phyloP scores from a whole-genome alignment of 92 coral and sea anemone genomes.

The Ricordea florida region DNA sequence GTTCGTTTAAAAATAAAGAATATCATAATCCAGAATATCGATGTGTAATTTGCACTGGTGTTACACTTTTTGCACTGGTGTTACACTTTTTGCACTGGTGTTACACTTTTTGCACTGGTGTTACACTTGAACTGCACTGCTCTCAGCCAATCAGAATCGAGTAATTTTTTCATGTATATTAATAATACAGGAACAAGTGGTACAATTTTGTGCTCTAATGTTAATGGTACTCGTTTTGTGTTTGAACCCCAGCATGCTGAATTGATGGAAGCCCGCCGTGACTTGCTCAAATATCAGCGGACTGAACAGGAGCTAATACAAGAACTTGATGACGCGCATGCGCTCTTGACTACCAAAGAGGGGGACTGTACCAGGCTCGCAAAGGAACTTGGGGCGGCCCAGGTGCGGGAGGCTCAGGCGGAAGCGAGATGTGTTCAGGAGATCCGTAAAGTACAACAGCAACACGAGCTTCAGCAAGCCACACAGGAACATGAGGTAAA shows the following conservation, averaged over 20 bases:
- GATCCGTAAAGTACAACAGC: conserved; percentile 80
- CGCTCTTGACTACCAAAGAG: conserved; percentile 82
- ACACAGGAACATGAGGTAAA: conserved; percentile 89
- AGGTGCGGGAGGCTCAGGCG: conserved; percentile 98
- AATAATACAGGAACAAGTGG: no score
- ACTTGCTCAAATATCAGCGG: conserved; percentile 80
- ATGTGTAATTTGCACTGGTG: no score
- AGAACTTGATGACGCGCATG: conserved; percentile 97
- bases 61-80: no score
- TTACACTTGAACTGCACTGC: no score
- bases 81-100: no score
- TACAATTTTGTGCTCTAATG: no score
- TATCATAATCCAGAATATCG: no score
- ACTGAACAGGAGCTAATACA: conserved; percentile 91
- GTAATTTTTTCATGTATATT: no score
- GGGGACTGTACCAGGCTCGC: conserved; percentile 97
- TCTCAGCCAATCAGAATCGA: no score
- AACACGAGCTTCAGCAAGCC: conserved; percentile 76
- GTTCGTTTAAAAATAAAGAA: no score
- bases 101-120: no score
- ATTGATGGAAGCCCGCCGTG: conserved; percentile 93
- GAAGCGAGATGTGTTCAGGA: conserved; percentile 98
- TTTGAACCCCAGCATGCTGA: conserved; percentile 74
- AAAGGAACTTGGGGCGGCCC: conserved; percentile 96
- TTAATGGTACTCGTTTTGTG: no score